A percentile compares a stretch with the other conserved stretches of the same genome.
Evolutionary conservation across 1,140 invertebrate species (phyloP).

Genomic region (Ephestia elutella): DNA sequence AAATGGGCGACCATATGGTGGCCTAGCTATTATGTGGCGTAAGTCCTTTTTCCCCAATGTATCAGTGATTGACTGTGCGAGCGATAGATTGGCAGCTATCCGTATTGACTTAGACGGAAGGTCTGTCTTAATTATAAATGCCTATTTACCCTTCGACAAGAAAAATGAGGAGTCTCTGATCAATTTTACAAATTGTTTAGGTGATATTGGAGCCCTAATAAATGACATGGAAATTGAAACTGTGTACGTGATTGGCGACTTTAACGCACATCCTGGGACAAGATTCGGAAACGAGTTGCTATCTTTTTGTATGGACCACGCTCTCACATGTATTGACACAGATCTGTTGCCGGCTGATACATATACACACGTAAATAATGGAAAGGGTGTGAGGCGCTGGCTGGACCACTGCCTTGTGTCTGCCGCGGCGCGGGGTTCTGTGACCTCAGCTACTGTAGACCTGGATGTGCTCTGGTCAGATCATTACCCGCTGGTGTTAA

Average conservation of each 20-base stretch:
- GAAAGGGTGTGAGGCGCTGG: neutral
- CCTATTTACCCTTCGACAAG: neutral
- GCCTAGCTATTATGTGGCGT: constrained; percentile 11
- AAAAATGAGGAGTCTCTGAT: neutral
- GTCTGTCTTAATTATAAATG: neutral
- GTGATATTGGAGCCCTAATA: neutral
- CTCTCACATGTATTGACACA: neutral
- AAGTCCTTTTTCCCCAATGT: neutral
- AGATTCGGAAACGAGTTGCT: constrained; percentile 6
- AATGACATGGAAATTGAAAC: neutral
- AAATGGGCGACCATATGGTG: constrained; percentile 9
- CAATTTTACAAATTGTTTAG: constrained; percentile 6
- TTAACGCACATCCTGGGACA: constrained; percentile 8
- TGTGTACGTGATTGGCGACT: constrained; percentile 11
- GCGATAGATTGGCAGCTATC: neutral
- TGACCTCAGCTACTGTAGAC: neutral
- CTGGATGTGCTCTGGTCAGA: neutral
- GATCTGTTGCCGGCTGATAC: neutral
- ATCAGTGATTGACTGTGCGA: constrained; percentile 5
- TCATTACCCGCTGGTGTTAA: neutral
- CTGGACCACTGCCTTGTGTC: constrained; percentile 8
- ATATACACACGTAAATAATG: constrained; percentile 9
- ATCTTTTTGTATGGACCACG: neutral
- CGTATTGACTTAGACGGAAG: neutral
- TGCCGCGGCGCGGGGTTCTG: neutral